These are phyloP conservation scores for Lordiphosa andalusiaca DNA, from an alignment of 2,888 invertebrate species.

Conservation along the genomic window DNA sequence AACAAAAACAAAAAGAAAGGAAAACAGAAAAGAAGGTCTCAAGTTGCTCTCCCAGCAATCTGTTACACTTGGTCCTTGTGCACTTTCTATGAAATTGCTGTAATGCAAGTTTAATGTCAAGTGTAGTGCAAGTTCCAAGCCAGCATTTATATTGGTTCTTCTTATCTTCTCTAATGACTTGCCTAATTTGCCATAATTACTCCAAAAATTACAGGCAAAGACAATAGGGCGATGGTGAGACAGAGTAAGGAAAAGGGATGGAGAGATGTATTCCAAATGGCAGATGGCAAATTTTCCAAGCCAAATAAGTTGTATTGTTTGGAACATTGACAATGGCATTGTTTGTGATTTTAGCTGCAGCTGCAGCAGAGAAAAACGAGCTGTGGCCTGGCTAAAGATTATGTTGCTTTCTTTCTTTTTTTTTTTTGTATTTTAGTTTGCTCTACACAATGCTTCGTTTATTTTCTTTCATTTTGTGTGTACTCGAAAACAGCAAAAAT, in stretches of 20 bases:
- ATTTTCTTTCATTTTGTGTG: too few relatives aligned
- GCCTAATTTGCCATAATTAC: constrained; percentile 61
- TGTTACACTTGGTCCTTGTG: constrained; percentile 33
- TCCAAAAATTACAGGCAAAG: constrained; percentile 21
- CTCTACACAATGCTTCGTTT: too few relatives aligned
- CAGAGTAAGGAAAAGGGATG: background rate
- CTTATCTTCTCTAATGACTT: constrained; percentile 41
- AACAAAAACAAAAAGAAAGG: background rate
- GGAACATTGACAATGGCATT: constrained; percentile 29
- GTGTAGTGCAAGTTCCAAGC: constrained; percentile 15
- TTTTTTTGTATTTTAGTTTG: background rate
- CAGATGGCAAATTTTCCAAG: constrained; percentile 17
- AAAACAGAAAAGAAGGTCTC: constrained; percentile 15
- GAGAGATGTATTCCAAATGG: constrained; percentile 10
- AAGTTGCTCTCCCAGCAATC: constrained; percentile 32
- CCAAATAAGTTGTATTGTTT: constrained; percentile 60
- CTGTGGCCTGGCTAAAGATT: constrained; percentile 16
- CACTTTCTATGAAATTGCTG: constrained; percentile 16
- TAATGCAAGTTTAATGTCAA: constrained; percentile 53
- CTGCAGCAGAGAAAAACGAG: constrained; percentile 8
- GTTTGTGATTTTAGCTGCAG: background rate
- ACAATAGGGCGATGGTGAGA: background rate
- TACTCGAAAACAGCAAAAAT: too few relatives aligned
- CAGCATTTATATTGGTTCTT: constrained; percentile 18
- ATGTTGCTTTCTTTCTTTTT: background rate